These are phyloP conservation scores for Toxostoma redivivum DNA, from an alignment of 2,113 vertebrate genomes.

Conservation along the genomic window DNA sequence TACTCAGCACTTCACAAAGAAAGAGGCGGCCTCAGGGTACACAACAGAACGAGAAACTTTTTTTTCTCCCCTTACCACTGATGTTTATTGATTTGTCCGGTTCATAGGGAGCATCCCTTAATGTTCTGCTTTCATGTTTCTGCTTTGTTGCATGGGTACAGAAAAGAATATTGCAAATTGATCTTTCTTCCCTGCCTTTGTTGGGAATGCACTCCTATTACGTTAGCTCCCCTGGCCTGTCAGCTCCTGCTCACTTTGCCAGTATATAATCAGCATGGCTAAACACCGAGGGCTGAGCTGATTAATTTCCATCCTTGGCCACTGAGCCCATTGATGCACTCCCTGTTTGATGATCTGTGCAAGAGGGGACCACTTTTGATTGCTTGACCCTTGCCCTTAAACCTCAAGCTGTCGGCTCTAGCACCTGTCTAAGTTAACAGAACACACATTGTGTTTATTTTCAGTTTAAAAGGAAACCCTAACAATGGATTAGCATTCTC, in stretches of 20 bases:
- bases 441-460: constrained; percentile 33
- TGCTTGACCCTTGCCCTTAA: constrained; percentile 80
- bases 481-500: constrained; percentile 59
- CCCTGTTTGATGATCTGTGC: constrained; percentile 87
- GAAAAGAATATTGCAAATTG: constrained; percentile 97
- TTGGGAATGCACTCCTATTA: constrained; percentile 79
- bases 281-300: constrained; percentile 81
- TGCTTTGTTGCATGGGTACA: constrained; percentile 85
- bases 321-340: constrained; percentile 82
- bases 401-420: constrained; percentile 61
- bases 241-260: constrained; percentile 68
- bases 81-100: constrained; percentile 94
- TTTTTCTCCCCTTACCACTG: constrained; percentile 69
- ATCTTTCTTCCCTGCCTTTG: constrained; percentile 86
- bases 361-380: constrained; percentile 89
- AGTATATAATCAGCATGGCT: constrained; percentile 81
- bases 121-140: constrained; percentile 92
- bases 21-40: constrained; percentile 64
- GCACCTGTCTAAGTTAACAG: constrained; percentile 73
- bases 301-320: constrained; percentile 83
- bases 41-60: constrained; percentile 73
- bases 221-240: constrained; percentile 73
- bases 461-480: constrained; percentile 43
- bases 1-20: constrained; percentile 64
- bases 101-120: constrained; percentile 90